phyloP scores from a whole-genome alignment of 2,888 invertebrate species.

The Epirrhoe tristata region DNA sequence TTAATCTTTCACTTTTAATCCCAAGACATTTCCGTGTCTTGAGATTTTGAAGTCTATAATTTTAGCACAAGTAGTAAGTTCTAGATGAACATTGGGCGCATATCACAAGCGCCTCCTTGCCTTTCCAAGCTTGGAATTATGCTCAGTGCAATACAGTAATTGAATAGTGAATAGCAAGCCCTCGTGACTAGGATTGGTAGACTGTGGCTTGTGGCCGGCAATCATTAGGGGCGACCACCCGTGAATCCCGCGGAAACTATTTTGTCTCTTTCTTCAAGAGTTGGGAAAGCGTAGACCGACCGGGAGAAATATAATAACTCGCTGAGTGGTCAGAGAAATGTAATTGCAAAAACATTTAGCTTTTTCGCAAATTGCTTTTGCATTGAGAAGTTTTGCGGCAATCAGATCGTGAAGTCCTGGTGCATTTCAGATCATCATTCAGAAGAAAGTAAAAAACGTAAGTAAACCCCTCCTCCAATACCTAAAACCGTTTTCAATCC shows the following conservation, averaged over 20 bases:
- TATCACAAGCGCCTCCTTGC: background rate
- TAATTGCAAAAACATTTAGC: conserved; percentile 27
- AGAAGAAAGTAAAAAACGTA: conserved; percentile 2
- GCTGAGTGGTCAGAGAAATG: conserved; percentile 21
- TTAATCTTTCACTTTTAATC: no score
- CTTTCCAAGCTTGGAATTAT: background rate
- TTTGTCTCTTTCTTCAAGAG: conserved; percentile 48
- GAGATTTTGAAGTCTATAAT: no score
- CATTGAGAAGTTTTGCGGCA: conserved; percentile 15
- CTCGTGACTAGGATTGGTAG: conserved; percentile 53
- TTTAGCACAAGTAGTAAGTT: background rate
- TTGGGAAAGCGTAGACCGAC: conserved; percentile 37
- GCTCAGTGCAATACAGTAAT: conserved; percentile 46
- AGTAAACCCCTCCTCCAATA: background rate
- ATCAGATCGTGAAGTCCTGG: conserved; percentile 28
- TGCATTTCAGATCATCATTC: background rate
- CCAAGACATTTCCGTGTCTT: no score
- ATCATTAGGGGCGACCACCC: conserved; percentile 69
- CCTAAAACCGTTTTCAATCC: no score
- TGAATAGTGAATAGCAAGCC: conserved; percentile 56
- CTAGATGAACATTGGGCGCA: background rate
- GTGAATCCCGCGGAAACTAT: conserved; percentile 67
- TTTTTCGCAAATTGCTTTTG: conserved; percentile 21
- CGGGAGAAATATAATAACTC: conserved; percentile 26
- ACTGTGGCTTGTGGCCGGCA: conserved; percentile 52